Conservation (phyloP, 2,797 vertebrate species). For the Bryconaethiops microstoma region DNA sequence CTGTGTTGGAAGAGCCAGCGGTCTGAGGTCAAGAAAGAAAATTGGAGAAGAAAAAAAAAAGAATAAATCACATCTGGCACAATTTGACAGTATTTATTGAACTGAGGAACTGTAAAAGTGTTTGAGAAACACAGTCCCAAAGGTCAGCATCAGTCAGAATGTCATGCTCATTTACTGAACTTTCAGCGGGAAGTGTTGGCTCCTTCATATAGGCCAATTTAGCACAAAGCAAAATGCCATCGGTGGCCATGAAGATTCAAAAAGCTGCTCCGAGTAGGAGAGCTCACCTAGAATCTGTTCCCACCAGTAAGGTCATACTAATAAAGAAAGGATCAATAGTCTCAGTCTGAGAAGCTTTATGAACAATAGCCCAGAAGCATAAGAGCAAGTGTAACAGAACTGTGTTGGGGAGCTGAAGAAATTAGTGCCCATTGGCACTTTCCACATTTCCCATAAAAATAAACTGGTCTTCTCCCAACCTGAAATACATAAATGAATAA, state of each 20-base stretch:
- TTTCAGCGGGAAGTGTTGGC: neutral
- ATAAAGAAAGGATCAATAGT: neutral
- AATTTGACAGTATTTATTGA: constrained; percentile 12
- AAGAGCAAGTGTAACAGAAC: neutral
- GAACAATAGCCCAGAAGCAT: neutral
- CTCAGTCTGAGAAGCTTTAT: neutral
- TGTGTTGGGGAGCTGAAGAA: neutral
- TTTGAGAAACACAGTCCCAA: neutral
- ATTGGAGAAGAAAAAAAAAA: neutral
- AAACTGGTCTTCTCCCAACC: constrained; percentile 57
- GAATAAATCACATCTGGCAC: neutral
- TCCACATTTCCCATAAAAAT: neutral
- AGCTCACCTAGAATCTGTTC: neutral
- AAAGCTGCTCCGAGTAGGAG: neutral
- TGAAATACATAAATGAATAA: constrained; percentile 21
- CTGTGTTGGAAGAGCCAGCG: neutral
- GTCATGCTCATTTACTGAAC: constrained; percentile 1
- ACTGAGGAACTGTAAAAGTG: neutral
- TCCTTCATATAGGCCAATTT: neutral
- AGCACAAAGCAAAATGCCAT: neutral
- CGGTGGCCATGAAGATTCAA: neutral
- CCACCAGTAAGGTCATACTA: neutral
- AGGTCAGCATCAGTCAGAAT: neutral
- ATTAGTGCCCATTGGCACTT: neutral
- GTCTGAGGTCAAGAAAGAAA: neutral